Evolutionary conservation across 1,140 invertebrate genomes (phyloP).

Genomic region (Lepidurus arcticus): DNA sequence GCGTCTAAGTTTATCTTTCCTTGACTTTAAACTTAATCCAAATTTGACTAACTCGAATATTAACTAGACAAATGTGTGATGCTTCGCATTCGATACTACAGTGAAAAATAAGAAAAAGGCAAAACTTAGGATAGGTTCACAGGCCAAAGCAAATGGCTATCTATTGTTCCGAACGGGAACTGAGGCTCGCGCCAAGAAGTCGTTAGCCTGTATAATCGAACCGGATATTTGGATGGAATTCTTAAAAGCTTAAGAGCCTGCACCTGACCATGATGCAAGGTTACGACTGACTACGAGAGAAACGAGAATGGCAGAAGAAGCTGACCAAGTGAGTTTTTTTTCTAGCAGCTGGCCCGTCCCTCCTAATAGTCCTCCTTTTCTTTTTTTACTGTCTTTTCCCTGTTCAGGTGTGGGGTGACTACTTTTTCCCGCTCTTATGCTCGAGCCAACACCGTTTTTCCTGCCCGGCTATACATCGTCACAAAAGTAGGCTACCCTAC

Average conservation of each 20-base stretch:
- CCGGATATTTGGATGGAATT: background rate
- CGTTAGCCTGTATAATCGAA: background rate
- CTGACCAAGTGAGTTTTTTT: background rate
- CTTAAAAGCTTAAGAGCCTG: background rate
- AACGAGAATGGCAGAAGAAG: background rate
- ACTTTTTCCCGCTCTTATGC: constrained; percentile 12
- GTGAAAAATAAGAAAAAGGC: background rate
- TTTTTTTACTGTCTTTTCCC: background rate
- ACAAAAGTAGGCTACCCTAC: constrained; percentile 6
- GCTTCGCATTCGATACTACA: too few relatives aligned
- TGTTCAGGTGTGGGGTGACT: constrained; percentile 3
- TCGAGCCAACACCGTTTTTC: background rate
- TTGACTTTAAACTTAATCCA: too few relatives aligned
- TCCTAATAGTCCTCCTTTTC: background rate
- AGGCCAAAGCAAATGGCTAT: background rate
- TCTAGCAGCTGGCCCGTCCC: background rate
- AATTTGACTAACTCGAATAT: too few relatives aligned
- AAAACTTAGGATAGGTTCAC: background rate
- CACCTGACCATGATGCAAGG: background rate
- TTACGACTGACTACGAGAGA: background rate
- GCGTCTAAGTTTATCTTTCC: too few relatives aligned
- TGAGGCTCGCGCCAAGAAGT: background rate
- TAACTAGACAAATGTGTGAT: too few relatives aligned
- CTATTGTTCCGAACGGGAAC: background rate
- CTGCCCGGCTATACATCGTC: background rate